These are phyloP conservation scores for Merops nubicus DNA, from an alignment of 2,113 vertebrate species.

Conservation along the genomic window DNA sequence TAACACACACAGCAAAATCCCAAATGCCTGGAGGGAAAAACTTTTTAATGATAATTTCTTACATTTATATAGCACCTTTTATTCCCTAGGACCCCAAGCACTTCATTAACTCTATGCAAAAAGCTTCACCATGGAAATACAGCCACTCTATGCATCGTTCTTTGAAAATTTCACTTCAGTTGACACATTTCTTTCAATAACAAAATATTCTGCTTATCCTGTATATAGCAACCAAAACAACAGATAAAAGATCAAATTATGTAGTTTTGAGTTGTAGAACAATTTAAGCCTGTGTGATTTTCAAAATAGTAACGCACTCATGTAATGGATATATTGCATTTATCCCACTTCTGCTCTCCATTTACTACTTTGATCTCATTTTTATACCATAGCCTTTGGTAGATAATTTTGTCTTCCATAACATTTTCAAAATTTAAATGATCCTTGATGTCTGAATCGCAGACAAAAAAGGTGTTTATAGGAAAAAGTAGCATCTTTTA, in stretches of 20 bases:
- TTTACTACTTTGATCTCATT: neutral
- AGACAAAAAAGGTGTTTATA: neutral
- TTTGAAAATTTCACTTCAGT: neutral
- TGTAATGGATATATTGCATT: neutral
- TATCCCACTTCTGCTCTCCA: neutral
- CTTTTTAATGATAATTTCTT: constrained; percentile 68
- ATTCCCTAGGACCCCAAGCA: constrained; percentile 57
- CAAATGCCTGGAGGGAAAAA: constrained; percentile 53
- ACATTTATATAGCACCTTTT: constrained; percentile 61
- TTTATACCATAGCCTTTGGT: neutral
- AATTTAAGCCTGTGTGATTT: neutral
- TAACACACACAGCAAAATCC: constrained; percentile 38
- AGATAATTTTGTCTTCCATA: neutral
- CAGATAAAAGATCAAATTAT: neutral
- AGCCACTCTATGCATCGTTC: neutral
- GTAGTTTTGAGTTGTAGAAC: neutral
- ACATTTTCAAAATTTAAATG: neutral
- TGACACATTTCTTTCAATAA: neutral
- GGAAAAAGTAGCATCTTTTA: neutral
- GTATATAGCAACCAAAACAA: neutral
- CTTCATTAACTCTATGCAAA: constrained; percentile 55
- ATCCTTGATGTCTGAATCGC: neutral
- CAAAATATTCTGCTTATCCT: neutral
- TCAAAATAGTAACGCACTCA: neutral
- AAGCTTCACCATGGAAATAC: constrained; percentile 3